Percentiles rank a stretch among this genome's conserved stretches.
Evolutionary conservation across 2,797 vertebrate species (phyloP).

Genomic region (Rhabdomys pumilio): DNA sequence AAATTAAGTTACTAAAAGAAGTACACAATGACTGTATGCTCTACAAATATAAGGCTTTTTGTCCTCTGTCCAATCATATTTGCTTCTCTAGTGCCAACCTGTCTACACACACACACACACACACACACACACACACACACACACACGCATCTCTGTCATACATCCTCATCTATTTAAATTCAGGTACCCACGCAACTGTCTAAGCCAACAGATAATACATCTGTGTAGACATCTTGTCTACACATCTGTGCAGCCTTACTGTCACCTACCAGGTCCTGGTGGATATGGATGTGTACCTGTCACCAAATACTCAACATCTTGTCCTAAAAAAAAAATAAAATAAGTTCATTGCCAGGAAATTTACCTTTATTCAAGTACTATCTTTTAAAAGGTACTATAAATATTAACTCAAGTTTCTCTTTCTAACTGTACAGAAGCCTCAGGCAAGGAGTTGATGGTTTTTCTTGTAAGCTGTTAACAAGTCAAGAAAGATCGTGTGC

Average conservation of each 20-base stretch:
- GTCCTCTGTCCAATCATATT: neutral
- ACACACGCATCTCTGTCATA: neutral
- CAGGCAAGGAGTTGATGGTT: neutral
- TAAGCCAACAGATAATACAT: constrained; percentile 32
- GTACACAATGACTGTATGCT: neutral
- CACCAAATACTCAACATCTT: constrained; percentile 96
- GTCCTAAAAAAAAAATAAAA: constrained; percentile 86
- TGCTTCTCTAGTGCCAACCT: neutral
- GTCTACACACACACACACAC: neutral
- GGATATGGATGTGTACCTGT: constrained; percentile 99
- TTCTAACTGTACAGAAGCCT: constrained; percentile 46
- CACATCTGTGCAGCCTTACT: neutral
- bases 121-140: neutral
- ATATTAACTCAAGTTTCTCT: constrained; percentile 28
- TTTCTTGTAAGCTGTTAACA: neutral
- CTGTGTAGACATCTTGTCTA: neutral
- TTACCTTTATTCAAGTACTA: neutral
- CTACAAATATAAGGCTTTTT: neutral
- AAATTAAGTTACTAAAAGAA: constrained; percentile 12
- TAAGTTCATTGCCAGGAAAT: constrained; percentile 7
- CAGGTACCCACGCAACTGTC: neutral
- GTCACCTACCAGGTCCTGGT: constrained; percentile 95
- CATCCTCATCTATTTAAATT: constrained; percentile 11
- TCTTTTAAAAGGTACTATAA: constrained; percentile 53
- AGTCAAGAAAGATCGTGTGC: neutral